Evolutionary conservation across 2,797 vertebrate species (phyloP).

Genomic region (Remorina albescens): DNA sequence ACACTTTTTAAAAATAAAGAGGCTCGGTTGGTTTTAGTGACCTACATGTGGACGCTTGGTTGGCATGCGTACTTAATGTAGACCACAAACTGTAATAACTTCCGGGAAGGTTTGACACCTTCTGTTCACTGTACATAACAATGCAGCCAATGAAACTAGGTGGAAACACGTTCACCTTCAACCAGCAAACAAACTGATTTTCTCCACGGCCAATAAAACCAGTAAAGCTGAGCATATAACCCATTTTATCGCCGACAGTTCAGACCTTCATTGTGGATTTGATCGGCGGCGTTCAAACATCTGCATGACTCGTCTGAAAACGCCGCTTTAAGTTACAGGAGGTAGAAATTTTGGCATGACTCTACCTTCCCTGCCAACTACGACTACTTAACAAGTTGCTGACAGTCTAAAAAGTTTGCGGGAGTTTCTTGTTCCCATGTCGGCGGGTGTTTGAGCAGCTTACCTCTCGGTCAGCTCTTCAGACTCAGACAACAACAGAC

Average conservation of each 20-base stretch:
- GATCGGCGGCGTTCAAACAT: not conserved
- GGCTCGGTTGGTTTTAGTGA: too few relatives aligned
- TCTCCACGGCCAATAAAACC: not conserved
- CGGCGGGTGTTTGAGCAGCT: constrained; percentile 6
- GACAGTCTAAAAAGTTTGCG: too few relatives aligned
- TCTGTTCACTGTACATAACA: not conserved
- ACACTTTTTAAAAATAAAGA: too few relatives aligned
- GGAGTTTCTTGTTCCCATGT: not conserved
- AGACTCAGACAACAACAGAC: constrained; percentile 6
- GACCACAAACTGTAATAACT: constrained; percentile 21
- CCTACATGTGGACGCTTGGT: too few relatives aligned
- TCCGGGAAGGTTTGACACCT: constrained; percentile 12
- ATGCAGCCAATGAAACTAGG: not conserved
- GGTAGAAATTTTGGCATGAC: not conserved
- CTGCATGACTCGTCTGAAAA: not conserved
- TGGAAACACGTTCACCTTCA: not conserved
- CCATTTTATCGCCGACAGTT: not conserved
- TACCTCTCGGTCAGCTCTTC: constrained; percentile 57
- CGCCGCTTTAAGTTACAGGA: not conserved
- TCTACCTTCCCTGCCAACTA: not conserved
- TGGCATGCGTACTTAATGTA: not conserved
- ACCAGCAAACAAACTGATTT: too few relatives aligned
- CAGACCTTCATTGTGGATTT: not conserved
- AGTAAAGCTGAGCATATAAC: accelerated
- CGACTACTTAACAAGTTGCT: accelerated